A percentile compares a stretch with the other conserved stretches of the same genome.
Conservation (phyloP, 2,113 vertebrate genomes). For the Electrona antarctica region DNA sequence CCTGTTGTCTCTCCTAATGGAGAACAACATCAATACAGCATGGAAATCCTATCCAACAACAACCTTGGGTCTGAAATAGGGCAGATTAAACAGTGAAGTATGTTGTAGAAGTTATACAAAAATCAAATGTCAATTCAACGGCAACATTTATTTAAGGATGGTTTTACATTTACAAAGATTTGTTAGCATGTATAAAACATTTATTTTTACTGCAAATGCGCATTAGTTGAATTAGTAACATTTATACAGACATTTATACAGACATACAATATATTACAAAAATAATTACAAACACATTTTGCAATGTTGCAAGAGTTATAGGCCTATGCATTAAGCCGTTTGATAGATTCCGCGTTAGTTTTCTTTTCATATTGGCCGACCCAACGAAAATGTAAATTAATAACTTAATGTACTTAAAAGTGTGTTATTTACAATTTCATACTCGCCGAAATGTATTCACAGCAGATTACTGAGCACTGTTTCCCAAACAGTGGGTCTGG, state of each 20-base stretch:
- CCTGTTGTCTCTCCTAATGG: too few species aligned
- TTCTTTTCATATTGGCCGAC: too few species aligned
- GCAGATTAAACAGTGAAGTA: neutral
- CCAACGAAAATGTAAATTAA: slow-evolving; percentile 19
- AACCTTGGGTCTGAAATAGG: too few species aligned
- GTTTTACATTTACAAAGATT: slow-evolving; percentile 30
- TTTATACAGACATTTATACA: slow-evolving; percentile 12
- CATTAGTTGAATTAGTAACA: slow-evolving; percentile 45
- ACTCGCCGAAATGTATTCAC: slow-evolving; percentile 10
- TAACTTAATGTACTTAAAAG: slow-evolving; percentile 58
- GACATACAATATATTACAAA: slow-evolving; percentile 18
- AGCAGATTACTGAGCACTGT: neutral
- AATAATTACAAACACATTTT: neutral
- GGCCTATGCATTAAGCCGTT: neutral
- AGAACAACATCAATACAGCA: too few species aligned
- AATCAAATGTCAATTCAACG: neutral
- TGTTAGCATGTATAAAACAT: slow-evolving; percentile 24
- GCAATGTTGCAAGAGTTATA: slow-evolving; percentile 27
- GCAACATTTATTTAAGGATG: slow-evolving; percentile 46
- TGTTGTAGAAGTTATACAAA: neutral
- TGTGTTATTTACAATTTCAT: slow-evolving; percentile 47
- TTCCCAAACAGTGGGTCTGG: too few species aligned
- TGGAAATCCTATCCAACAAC: too few species aligned
- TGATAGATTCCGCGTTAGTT: neutral
- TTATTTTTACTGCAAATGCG: neutral